phyloP scores from a whole-genome alignment of 2,113 vertebrate species.

The chimpanzee (Pan troglodytes) region NHGRI_mPanTro3-v2.1_pri NC_086015.1:97688501-97689000 shows the following conservation, averaged over 20 bases:
- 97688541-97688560: constrained; percentile 60
- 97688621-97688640: constrained; percentile 33
- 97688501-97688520: constrained; percentile 29
- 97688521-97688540: constrained; percentile 41
- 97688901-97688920: not conserved
- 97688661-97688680: constrained; percentile 53
- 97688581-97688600: constrained; percentile 66
- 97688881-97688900: not conserved
- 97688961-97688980: not conserved
- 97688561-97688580: constrained; percentile 45
- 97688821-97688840: not conserved
- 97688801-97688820: not conserved
- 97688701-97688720: constrained; percentile 57
- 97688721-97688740: constrained; percentile 44
- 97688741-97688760: not conserved
- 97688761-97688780: not conserved
- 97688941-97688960: not conserved
- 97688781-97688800: not conserved
- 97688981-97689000: not conserved
- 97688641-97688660: constrained; percentile 68
- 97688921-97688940: not conserved
- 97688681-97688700: not conserved
- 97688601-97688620: constrained; percentile 34
- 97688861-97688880: not conserved
- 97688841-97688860: not conserved